Conservation (phyloP, 2,888 invertebrate genomes). For the Tridacna gigas region DNA sequence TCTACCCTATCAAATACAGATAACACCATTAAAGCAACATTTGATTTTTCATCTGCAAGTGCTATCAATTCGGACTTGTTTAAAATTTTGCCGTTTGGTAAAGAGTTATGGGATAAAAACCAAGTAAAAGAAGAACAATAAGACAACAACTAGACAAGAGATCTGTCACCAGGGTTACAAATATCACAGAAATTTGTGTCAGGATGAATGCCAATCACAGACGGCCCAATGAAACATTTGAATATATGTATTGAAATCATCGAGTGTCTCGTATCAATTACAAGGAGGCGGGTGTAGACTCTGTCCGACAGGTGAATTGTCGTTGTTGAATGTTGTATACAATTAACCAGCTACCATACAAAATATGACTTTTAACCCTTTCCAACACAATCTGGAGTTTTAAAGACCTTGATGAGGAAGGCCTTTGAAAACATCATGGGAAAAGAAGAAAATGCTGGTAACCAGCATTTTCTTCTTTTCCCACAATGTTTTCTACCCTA, state of each 20-base stretch:
- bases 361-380: no score
- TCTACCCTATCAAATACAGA: neutral
- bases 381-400: no score
- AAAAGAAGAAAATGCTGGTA: no score
- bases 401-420: no score
- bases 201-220: conserved; percentile 24
- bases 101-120: neutral
- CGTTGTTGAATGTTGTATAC: conserved; percentile 59
- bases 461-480: no score
- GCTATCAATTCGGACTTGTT: no score
- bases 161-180: conserved; percentile 27
- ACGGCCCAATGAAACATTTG: neutral
- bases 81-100: no score
- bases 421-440: no score
- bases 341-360: conserved; percentile 28
- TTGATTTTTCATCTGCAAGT: no score
- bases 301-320: conserved; percentile 57
- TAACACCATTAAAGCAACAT: no score
- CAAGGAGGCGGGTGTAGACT: conserved; percentile 57
- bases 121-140: conserved; percentile 11
- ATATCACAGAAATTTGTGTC: conserved; percentile 26
- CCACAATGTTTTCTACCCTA: no score
- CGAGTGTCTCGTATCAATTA: conserved; percentile 46
- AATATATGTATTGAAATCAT: conserved; percentile 19
- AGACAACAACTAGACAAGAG: conserved; percentile 11